Evolutionary conservation across 2,113 vertebrate genomes (phyloP).

Genomic region (Phyllostomus hastatus): DNA sequence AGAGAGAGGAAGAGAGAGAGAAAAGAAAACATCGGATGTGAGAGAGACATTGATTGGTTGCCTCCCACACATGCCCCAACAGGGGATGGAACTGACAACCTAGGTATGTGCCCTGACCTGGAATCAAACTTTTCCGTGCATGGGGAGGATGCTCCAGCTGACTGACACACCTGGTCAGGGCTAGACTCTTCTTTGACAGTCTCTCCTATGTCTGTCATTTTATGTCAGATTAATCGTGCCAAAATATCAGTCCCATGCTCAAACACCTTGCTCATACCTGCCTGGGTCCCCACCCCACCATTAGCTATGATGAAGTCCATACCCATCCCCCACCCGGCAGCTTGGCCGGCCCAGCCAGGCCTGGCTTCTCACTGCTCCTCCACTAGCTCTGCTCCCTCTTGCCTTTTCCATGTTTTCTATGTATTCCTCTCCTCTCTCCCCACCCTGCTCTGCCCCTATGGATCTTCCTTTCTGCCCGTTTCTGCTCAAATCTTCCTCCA

Average conservation of each 20-base stretch:
- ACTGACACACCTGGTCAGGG: too few relatives aligned
- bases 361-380: not conserved
- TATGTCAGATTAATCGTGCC: not conserved
- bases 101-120: too few relatives aligned
- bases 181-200: not conserved
- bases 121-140: too few relatives aligned
- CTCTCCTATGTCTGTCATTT: not conserved
- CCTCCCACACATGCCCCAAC: not conserved
- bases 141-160: too few relatives aligned
- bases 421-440: not conserved
- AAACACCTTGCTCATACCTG: not conserved
- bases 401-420: not conserved
- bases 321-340: too few relatives aligned
- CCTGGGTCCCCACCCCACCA: rapidly evolving
- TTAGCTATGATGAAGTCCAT: not conserved
- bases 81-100: too few relatives aligned
- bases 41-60: not conserved
- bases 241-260: not conserved
- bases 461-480: not conserved
- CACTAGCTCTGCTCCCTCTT: not conserved
- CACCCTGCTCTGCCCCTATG: not conserved
- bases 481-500: not conserved
- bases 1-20: not conserved
- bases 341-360: not conserved
- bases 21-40: too few relatives aligned